These are phyloP conservation scores for Eremobia ochroleuca DNA, from an alignment of 2,888 invertebrate genomes.

Conservation along the genomic window DNA sequence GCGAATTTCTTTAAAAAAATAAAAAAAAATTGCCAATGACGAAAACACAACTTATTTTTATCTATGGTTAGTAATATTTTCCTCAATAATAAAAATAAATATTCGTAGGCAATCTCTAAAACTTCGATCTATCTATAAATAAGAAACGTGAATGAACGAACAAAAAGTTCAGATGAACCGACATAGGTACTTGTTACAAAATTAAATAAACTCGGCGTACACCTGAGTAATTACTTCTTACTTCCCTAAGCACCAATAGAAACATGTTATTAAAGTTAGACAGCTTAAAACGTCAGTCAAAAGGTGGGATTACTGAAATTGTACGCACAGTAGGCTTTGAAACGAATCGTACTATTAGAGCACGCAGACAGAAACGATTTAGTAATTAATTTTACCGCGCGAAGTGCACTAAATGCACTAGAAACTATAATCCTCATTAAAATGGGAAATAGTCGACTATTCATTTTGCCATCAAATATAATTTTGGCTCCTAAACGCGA, in stretches of 20 bases:
- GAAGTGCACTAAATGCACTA: constrained; percentile 90
- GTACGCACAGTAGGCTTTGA: constrained; percentile 77
- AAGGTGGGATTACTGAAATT: constrained; percentile 75
- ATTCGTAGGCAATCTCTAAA: not conserved
- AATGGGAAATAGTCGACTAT: constrained; percentile 89
- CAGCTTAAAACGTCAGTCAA: constrained; percentile 57
- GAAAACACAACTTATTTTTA: too few relatives aligned
- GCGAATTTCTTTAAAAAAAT: not conserved
- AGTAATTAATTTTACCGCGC: constrained; percentile 90
- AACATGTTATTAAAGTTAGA: constrained; percentile 41
- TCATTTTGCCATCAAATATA: constrained; percentile 88
- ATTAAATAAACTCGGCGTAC: not conserved
- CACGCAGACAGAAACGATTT: constrained; percentile 86
- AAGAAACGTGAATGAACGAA: not conserved
- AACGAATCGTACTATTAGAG: constrained; percentile 81
- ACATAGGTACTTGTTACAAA: not conserved
- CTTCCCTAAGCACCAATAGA: constrained; percentile 19
- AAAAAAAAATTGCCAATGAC: not conserved
- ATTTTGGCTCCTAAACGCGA: constrained; percentile 88
- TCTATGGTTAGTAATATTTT: not conserved
- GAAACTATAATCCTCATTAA: constrained; percentile 90
- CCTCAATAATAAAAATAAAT: not conserved
- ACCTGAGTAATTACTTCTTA: constrained; percentile 2
- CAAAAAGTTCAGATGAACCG: not conserved
- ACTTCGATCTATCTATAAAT: not conserved